Evolutionary conservation across 2,797 vertebrate species (phyloP).

Genomic region (Coreius guichenoti): DNA sequence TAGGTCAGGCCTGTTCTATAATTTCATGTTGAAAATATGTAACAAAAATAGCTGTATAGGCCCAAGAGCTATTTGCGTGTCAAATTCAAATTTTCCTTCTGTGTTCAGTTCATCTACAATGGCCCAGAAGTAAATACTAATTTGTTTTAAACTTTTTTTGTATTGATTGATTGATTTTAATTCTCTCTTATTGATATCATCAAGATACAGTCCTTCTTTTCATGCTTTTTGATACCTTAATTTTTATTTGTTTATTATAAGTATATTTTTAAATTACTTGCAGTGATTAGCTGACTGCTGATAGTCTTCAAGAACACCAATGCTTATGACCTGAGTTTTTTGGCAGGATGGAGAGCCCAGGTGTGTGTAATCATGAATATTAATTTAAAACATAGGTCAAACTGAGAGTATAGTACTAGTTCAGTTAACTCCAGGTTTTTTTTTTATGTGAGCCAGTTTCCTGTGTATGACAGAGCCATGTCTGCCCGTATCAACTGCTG

Average conservation of each 20-base stretch:
- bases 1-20: not conserved
- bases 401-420: slow-evolving; percentile 15
- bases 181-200: not conserved
- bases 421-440: slow-evolving; percentile 21
- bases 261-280: not conserved
- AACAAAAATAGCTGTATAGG: no score
- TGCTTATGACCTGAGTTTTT: slow-evolving; percentile 4
- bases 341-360: slow-evolving; percentile 44
- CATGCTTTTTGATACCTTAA: not conserved
- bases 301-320: not conserved
- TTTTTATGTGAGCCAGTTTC: slow-evolving; percentile 41
- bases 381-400: slow-evolving; percentile 34
- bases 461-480: slow-evolving; percentile 50
- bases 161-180: not conserved
- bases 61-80: not conserved
- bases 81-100: not conserved
- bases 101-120: not conserved
- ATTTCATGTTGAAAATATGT: not conserved
- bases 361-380: slow-evolving; percentile 40
- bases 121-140: not conserved
- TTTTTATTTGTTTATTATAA: not conserved
- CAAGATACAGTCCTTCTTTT: not conserved
- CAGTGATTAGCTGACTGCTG: not conserved
- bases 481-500: slow-evolving; percentile 50
- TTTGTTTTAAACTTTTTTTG: not conserved